Evolutionary conservation across 1,140 invertebrate genomes (phyloP), one percentile per base, ranked within the genome.

Genomic region (Laupala kohalensis): DNA sequence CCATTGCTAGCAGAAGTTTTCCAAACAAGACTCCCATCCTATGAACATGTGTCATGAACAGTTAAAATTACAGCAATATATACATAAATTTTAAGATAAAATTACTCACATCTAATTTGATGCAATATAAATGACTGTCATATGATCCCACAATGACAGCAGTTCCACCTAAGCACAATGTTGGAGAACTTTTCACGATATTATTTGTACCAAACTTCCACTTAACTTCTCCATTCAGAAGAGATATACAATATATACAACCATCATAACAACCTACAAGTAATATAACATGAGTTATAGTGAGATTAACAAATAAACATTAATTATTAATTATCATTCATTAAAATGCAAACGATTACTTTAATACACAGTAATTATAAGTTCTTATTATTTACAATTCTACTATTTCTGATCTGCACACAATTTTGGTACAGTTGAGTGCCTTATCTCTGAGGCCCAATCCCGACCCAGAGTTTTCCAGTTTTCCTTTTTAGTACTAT

Each of bases 201-300:
- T 83, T 83, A 9, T 78, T 80, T 6, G 90, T 87, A 76, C 83
- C 77, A 76, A 84, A 86, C 71, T 80, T 83, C 90, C 90, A 92
- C 24, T 80, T 73, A 67, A 88, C 81, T 68, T 81, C 73, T 64
- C 86, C 87, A 72, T 76, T 81, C 70, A 81, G 78, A 19, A 86
- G 75, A 69, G 84, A 76, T 25, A 92, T 77, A 73, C 87, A 86
- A 74, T 90, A 87, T 1, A 92, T 75, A 26, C 80, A 81, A 6
- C 86, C 83, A 81, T 91, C 86, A 76, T 91, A 89, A 72, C 89
- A 88, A 63, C 90, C 89, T 82, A 83, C 74, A 76, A 82, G 0
- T 80, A 65, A 15, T 74, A 6, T 19, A 19, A 5, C 19, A 4
- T 4, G 13, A 3, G 25, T 3, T 27, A 25, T 67, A 25, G 4